These are phyloP conservation scores for Odiellus spinosus DNA, from an alignment of 2,888 invertebrate species.

Conservation along the genomic window DNA sequence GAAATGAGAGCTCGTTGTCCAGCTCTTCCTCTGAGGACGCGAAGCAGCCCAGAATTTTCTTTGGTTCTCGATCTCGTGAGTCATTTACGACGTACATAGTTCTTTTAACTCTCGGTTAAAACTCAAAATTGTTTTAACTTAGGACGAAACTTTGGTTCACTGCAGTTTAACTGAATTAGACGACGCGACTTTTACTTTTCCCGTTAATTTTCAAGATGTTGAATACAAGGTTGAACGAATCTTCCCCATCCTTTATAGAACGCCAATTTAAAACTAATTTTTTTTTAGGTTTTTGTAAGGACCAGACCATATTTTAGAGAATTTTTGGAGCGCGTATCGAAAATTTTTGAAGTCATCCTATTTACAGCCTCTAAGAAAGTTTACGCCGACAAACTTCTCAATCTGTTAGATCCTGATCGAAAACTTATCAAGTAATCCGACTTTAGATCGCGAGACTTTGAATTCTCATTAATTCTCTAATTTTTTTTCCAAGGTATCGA, in stretches of 20 bases:
- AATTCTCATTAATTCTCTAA: not conserved
- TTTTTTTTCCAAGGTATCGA: slow-evolving; percentile 39
- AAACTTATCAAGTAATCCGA: slow-evolving; percentile 60
- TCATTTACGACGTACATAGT: too few relatives aligned
- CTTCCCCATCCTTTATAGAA: not conserved
- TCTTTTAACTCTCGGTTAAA: too few relatives aligned
- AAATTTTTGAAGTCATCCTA: slow-evolving; percentile 75
- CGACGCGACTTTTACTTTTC: slow-evolving; percentile 85
- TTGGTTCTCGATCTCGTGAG: slow-evolving; percentile 59
- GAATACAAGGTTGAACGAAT: slow-evolving; percentile 44
- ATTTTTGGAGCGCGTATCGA: slow-evolving; percentile 74
- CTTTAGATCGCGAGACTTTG: too few relatives aligned
- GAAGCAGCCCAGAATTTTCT: slow-evolving; percentile 76
- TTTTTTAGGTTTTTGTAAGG: slow-evolving; percentile 50
- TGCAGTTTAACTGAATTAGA: slow-evolving; percentile 80
- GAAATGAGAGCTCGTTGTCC: slow-evolving; percentile 58
- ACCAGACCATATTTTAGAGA: slow-evolving; percentile 80
- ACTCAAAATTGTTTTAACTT: slow-evolving; percentile 7
- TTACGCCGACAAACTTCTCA: slow-evolving; percentile 82
- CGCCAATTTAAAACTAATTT: slow-evolving; percentile 1
- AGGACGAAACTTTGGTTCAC: slow-evolving; percentile 90
- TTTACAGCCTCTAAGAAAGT: slow-evolving; percentile 93
- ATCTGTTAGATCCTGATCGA: slow-evolving; percentile 73
- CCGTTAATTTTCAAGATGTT: slow-evolving; percentile 76
- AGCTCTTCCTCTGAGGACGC: slow-evolving; percentile 74